Conservation (phyloP, 1,140 invertebrate species). For the Parasteatoda tepidariorum region DNA sequence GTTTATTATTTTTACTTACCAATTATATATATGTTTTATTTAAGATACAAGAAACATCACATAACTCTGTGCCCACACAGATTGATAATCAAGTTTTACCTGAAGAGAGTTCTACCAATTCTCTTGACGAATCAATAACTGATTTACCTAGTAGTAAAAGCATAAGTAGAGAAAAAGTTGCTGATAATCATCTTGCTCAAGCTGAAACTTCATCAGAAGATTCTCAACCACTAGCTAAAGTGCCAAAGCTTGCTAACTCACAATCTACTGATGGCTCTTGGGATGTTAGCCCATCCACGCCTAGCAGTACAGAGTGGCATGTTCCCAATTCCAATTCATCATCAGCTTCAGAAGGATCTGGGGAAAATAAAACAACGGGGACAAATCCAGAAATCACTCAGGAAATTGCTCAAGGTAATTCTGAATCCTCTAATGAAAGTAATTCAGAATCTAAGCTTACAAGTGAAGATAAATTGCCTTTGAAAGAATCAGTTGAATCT, state of each 20-base stretch:
- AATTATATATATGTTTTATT: too few species aligned
- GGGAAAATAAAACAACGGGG: constrained; percentile 3
- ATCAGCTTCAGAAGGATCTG: constrained; percentile 31
- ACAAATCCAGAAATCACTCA: not conserved
- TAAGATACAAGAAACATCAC: too few species aligned
- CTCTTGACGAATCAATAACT: not conserved
- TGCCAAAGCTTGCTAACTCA: constrained; percentile 11
- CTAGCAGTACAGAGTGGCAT: constrained; percentile 44
- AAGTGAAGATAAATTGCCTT: not conserved
- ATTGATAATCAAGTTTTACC: not conserved
- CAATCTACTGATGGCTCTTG: constrained; percentile 13
- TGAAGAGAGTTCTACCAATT: constrained; percentile 18
- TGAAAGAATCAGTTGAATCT: not conserved
- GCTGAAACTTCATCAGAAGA: not conserved
- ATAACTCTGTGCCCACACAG: too few species aligned
- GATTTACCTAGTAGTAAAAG: not conserved
- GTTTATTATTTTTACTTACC: too few species aligned
- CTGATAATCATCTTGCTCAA: not conserved
- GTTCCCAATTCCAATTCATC: constrained; percentile 21
- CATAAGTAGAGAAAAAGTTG: not conserved
- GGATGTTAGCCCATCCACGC: constrained; percentile 34
- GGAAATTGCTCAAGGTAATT: not conserved
- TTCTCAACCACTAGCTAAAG: constrained; percentile 34
- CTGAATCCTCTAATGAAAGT: constrained; percentile 37
- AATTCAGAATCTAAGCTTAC: constrained; percentile 10